Evolutionary conservation across 2,888 invertebrate species (phyloP).

Genomic region (Thera britannica): DNA sequence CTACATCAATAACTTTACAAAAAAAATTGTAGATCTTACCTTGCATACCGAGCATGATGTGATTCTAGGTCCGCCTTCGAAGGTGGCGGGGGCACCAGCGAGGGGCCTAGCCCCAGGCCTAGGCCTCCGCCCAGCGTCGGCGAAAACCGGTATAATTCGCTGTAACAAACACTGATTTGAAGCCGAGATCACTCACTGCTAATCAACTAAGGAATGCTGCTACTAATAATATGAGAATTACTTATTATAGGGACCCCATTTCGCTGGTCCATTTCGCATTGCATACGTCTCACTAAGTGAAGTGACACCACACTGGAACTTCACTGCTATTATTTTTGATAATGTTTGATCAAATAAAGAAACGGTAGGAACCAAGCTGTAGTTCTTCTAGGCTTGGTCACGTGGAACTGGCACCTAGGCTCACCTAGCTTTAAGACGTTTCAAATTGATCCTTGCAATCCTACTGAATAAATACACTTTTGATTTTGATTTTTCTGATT

Average conservation of each 20-base stretch:
- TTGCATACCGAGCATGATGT: constrained; percentile 86
- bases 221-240: constrained; percentile 12
- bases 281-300: too few species aligned
- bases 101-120: constrained; percentile 89
- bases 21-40: constrained; percentile 53
- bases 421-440: too few species aligned
- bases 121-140: constrained; percentile 91
- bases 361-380: too few species aligned
- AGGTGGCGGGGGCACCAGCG: constrained; percentile 91
- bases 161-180: constrained; percentile 53
- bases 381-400: too few species aligned
- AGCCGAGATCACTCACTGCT: constrained; percentile 29
- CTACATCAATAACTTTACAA: neutral
- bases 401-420: too few species aligned
- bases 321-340: too few species aligned
- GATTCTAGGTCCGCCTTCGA: constrained; percentile 84
- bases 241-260: neutral
- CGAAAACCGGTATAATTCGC: constrained; percentile 96
- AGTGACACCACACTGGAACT: too few species aligned
- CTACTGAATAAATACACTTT: too few species aligned
- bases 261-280: too few species aligned
- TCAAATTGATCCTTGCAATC: too few species aligned
- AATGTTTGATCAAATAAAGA: too few species aligned
- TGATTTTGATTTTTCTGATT: too few species aligned
- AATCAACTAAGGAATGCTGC: constrained; percentile 12